Base-by-base conservation (phyloP, 2,888 invertebrate species). In the Anoplius nigerrimus region DNA sequence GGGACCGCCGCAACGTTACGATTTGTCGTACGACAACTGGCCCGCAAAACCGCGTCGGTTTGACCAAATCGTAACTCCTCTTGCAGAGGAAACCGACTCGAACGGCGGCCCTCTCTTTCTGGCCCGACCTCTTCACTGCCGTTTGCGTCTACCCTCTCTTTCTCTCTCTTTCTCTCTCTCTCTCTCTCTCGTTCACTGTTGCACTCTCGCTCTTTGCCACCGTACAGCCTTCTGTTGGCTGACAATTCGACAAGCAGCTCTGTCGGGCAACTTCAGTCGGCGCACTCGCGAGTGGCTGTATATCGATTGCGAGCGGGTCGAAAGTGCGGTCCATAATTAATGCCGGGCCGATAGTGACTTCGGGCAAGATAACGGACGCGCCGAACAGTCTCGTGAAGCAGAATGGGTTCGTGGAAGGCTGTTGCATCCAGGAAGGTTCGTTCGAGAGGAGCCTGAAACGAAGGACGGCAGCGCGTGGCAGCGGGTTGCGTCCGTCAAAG, bases 1-100 rank as follows among this genome's bases (percentile, higher is more conserved):
- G 45, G 43, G 11, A 18, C 48, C 48, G 8, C 48, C 48, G 13
- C 48, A 48, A 48, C 48, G 48, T 16, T 18, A 18, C 48, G 48
- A 48, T 48, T 48, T 48, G 48, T 48, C 48, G 48, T 57, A 57
- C 42, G 20, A 57, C 55, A 16, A 55, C 45, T 22, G 45, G 43
- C 43, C 48, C n/a, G 48, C 18, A 48, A 48, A 48, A 48, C 48
- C 48, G 48, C 48, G 48, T 48, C 48, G 48, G 48, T 48, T 48
- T 48, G 48, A 48, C 48, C 48, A 48, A 18, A 18, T 48, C 16
- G 48, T 48, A 48, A 18, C 48, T 34, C 34, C 34, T 34, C 34
- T 34, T 11, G 34, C 34, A 34, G 48, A 48, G 48, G 16, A 16
- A 18, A 48, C 11, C 20, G 20, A 56, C 21, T 54, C 34, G 18